Evolutionary conservation across 2,797 vertebrate species (phyloP).

Genomic region (Odontamblyopus lacepedii): DNA sequence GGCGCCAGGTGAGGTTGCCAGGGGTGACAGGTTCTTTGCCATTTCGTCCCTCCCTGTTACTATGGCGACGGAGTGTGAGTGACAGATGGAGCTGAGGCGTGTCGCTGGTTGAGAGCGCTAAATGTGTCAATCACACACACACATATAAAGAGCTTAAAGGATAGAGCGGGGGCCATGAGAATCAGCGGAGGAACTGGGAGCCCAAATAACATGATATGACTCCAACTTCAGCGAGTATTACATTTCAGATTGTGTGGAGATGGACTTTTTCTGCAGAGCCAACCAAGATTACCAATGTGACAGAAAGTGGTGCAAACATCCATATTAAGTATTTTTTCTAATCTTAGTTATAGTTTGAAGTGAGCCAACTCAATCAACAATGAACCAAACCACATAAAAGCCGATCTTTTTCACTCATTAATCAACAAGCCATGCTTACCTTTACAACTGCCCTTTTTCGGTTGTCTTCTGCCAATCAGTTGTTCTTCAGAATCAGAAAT

Average conservation of each 20-base stretch:
- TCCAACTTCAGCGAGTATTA: background rate
- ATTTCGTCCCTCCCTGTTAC: constrained; percentile 49
- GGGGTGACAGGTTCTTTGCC: constrained; percentile 57
- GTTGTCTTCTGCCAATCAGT: too few species aligned
- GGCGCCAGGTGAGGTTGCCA: constrained; percentile 48
- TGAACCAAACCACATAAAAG: background rate
- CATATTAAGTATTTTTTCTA: background rate
- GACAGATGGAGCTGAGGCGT: constrained; percentile 67
- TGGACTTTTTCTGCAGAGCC: background rate
- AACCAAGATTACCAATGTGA: background rate
- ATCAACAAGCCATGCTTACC: background rate
- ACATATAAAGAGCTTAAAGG: constrained; percentile 59
- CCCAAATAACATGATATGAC: constrained; percentile 11
- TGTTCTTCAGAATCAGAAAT: too few species aligned
- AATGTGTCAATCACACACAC: constrained; percentile 63
- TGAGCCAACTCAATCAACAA: background rate
- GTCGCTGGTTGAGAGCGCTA: constrained; percentile 53
- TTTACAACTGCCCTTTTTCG: background rate
- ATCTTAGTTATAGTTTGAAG: background rate
- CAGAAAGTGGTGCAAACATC: background rate
- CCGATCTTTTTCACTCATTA: background rate
- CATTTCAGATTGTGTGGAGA: constrained; percentile 9
- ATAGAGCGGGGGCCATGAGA: constrained; percentile 29
- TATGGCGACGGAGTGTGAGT: constrained; percentile 60
- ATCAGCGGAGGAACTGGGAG: constrained; percentile 11